phyloP scores from a whole-genome alignment of 2,888 invertebrate genomes.

The Mycogona germanica region DNA sequence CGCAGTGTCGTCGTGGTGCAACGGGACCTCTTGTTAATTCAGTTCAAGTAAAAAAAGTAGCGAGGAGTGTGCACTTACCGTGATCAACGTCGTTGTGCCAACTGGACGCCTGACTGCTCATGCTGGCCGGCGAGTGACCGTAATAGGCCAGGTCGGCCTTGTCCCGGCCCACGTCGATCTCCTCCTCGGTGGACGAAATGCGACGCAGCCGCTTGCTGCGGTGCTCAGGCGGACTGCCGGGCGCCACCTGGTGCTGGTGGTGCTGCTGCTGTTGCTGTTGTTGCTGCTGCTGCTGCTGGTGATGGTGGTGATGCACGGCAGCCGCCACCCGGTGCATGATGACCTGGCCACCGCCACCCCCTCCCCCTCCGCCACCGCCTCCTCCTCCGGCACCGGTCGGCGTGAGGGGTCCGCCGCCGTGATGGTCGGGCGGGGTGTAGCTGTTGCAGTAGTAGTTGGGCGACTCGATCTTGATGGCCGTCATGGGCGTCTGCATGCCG shows the following conservation, averaged over 20 bases:
- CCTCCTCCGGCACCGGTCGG: conserved; percentile 12
- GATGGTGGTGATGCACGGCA: background rate
- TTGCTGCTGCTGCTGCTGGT: background rate
- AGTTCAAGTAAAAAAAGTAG: conserved; percentile 11
- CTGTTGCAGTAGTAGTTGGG: conserved; percentile 68
- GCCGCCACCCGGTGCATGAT: conserved; percentile 4
- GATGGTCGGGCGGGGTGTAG: conserved; percentile 53
- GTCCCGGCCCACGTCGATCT: conserved; percentile 38
- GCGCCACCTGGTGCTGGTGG: conserved; percentile 27
- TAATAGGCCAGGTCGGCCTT: conserved; percentile 40
- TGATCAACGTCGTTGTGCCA: conserved; percentile 44
- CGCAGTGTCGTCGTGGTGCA: too few relatives aligned
- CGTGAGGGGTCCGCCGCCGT: conserved; percentile 18
- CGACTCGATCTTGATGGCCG: conserved; percentile 68
- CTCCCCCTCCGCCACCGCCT: background rate
- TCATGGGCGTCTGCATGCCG: conserved; percentile 50
- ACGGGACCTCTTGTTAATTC: too few relatives aligned
- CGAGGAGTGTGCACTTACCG: too few relatives aligned
- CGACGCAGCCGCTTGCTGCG: conserved; percentile 42
- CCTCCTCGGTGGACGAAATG: conserved; percentile 43
- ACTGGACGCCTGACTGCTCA: conserved; percentile 38
- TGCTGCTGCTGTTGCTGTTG: conserved; percentile 5
- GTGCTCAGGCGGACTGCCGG: conserved; percentile 38
- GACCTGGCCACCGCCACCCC: too few relatives aligned
- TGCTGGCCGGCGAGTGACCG: conserved; percentile 40